Evolutionary conservation across 2,113 vertebrate species (phyloP).

Genomic region (Microtus ochrogaster): DNA sequence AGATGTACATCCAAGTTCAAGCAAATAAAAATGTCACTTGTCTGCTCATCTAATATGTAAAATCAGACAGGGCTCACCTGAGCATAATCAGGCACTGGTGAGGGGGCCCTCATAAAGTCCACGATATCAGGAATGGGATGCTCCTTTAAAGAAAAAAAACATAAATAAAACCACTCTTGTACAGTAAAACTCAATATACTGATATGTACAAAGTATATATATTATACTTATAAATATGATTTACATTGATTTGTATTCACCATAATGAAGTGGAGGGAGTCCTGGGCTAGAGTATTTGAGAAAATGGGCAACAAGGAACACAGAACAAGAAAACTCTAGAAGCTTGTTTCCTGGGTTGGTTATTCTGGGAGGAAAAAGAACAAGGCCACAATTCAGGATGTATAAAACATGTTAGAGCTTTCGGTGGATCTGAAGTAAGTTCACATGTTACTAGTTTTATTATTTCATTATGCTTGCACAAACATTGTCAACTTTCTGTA

Average conservation of each 20-base stretch:
- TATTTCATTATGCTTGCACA: background rate
- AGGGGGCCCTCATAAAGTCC: background rate
- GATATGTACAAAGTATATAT: background rate
- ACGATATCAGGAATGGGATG: background rate
- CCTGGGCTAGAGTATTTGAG: background rate
- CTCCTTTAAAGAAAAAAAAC: background rate
- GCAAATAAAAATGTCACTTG: background rate
- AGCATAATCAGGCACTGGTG: background rate
- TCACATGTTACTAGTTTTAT: background rate
- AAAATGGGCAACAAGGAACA: background rate
- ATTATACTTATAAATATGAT: background rate
- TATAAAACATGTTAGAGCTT: background rate
- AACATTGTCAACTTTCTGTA: background rate
- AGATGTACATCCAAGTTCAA: background rate
- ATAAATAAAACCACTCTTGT: background rate
- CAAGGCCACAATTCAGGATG: background rate
- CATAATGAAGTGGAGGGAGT: background rate
- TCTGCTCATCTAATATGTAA: background rate
- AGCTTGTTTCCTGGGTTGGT: background rate
- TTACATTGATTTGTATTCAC: background rate
- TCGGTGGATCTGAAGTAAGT: background rate
- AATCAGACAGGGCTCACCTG: background rate
- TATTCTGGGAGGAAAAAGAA: background rate
- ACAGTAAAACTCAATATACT: background rate
- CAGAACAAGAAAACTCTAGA: background rate